Evolutionary conservation across 2,888 invertebrate species (phyloP), one percentile per base, ranked within the genome.

Genomic region (Petrophora chlorosata): DNA sequence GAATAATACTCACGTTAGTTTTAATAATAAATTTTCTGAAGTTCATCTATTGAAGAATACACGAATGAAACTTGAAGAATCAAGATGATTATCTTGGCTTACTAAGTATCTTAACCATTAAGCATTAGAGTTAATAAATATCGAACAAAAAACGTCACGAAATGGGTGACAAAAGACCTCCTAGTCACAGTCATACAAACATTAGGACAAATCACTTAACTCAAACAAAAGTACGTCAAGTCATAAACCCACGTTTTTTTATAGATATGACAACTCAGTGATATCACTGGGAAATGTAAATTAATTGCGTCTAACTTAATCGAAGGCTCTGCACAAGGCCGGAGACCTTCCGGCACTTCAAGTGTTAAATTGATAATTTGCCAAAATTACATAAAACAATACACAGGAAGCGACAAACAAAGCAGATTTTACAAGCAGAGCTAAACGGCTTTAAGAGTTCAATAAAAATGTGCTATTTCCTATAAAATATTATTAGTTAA

Each of bases 281-380:
- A 51, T 45, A 51, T 51, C 51, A 45, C 16, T 51, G 32, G n/a
- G 22, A 32, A 25, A 23, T 35, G 33, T 39, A 39, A 29, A 50
- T 50, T 44, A 45, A 45, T 45, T 41, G 10, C 28, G 30, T 30
- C 44, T 44, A 42, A 51, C 9, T 32, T 33, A 19, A 40, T 32
- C 30, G 45, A 57, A 60, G 52, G 54, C 29, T 36, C 41, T 13
- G 3, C 23, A 29, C 52, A 48, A 58, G 53, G 58, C 23, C 12
- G 25, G 7, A 12, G 3, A 25, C 22, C 49, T 59, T 61, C 61
- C 59, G 56, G 53, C 43, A 61, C 42, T 41, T 33, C 13, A 32
- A 17, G 41, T 41, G 40, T 41, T 32, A 36, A 38, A 41, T 33
- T 28, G 36, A 38, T 45, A 46, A 51, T 51, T 57, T 29, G 53